Evolutionary conservation across 2,888 invertebrate species (phyloP).

Genomic region (Cristatella mucedo): DNA sequence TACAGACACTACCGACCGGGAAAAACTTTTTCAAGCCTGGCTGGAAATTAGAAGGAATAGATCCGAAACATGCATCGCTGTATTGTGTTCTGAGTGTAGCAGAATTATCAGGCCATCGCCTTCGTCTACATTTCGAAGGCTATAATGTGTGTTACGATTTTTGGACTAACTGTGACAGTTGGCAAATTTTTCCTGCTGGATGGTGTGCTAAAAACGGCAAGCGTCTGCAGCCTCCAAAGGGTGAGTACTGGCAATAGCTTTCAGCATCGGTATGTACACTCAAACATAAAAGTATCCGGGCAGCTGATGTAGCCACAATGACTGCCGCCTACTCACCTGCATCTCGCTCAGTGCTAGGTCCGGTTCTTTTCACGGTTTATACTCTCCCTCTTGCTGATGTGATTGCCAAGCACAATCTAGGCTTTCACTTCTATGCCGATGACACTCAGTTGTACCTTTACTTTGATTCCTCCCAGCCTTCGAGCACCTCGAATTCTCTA

Average conservation of each 20-base stretch:
- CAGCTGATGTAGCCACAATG: too few relatives aligned
- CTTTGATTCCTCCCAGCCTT: too few relatives aligned
- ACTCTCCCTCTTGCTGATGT: too few relatives aligned
- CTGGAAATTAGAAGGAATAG: constrained; percentile 81
- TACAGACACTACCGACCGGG: constrained; percentile 50
- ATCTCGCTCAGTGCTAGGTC: too few relatives aligned
- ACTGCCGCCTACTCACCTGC: too few relatives aligned
- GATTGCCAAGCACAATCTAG: too few relatives aligned
- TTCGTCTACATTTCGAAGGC: constrained; percentile 78
- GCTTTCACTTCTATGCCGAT: too few relatives aligned
- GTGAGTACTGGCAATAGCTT: constrained; percentile 22
- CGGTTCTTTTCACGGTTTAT: too few relatives aligned
- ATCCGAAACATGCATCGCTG: constrained; percentile 72
- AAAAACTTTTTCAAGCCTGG: constrained; percentile 56
- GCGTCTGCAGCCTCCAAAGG: constrained; percentile 60
- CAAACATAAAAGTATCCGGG: too few relatives aligned
- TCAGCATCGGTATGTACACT: too few relatives aligned
- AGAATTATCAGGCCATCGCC: constrained; percentile 57
- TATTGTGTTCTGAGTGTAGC: constrained; percentile 74
- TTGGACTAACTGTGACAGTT: constrained; percentile 81
- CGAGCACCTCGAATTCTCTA: too few relatives aligned
- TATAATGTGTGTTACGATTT: constrained; percentile 74
- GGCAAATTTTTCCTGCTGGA: constrained; percentile 77
- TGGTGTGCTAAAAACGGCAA: constrained; percentile 77
- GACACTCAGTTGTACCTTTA: too few relatives aligned